phyloP scores from a whole-genome alignment of 2,888 invertebrate genomes.

The Watsonalla cultraria region DNA sequence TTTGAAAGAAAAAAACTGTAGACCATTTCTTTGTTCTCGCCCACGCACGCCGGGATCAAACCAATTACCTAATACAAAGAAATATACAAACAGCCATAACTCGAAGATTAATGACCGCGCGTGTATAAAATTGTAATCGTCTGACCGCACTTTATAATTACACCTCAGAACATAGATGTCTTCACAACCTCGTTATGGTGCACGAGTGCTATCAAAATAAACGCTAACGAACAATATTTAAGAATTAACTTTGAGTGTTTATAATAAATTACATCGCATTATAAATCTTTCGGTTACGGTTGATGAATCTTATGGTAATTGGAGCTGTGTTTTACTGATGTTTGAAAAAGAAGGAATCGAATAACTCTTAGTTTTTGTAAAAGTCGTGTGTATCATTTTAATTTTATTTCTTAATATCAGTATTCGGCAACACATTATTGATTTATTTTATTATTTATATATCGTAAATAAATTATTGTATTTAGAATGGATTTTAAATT shows the following conservation, averaged over 20 bases:
- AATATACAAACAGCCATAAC: slow-evolving; percentile 6
- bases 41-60: neutral
- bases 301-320: too few species aligned
- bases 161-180: neutral
- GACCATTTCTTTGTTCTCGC: neutral
- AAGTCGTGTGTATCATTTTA: too few species aligned
- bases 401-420: too few species aligned
- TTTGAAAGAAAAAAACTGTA: neutral
- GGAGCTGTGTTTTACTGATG: too few species aligned
- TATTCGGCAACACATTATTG: too few species aligned
- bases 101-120: slow-evolving; percentile 13
- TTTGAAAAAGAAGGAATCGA: too few species aligned
- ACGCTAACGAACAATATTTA: neutral
- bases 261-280: neutral
- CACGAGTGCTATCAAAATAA: neutral
- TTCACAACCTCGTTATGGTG: neutral
- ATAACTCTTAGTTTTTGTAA: too few species aligned
- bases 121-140: slow-evolving; percentile 10
- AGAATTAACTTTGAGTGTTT: neutral
- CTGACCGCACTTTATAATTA: neutral
- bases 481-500: too few species aligned
- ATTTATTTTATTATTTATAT: too few species aligned
- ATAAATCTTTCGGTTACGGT: neutral
- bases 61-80: slow-evolving; percentile 4
- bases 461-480: too few species aligned